Evolutionary conservation across 2,113 vertebrate genomes (phyloP), one percentile per base, ranked within the genome.

Genomic region (Pungitius pungitius): DNA sequence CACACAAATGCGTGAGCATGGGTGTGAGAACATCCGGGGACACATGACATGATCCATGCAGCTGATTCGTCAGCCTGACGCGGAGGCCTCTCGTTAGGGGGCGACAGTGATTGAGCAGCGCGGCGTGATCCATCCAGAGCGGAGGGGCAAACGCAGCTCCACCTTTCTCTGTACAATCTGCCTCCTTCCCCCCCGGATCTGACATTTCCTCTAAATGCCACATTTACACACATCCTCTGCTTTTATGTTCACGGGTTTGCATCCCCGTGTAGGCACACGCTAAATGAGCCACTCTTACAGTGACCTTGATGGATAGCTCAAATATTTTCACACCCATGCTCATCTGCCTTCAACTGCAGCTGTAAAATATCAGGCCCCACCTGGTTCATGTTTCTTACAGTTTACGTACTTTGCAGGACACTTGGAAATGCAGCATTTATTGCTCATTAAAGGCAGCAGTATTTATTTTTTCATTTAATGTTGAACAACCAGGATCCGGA

Each of bases 101-200:
- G 42, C 77, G 83, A 86, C 82, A 80, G 69, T 86, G 79, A 92
- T 65, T 77, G 87, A 86, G 61, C 69, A 75, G 75, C 69, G 27
- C 12, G 54, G 63, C 40, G 35, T 33, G 56, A 66, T 73, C 55
- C 52, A 71, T 75, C 75, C 63, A 63, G 56, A 75, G 74, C 59
- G 57, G 52, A 65, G 56, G 49, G 58, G 64, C 59, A 69, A 80
- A 79, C 22, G 11, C 73, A 54, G 37, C 70, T 85, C 55, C n/a
- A 20, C 61, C 24, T 74, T 75, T 12, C 62, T 69, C 61, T 66
- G 24, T 10, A 35, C 27, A 73, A 60, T 54, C n/a, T 51, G 56
- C 45, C 30, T 51, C 55, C 51, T 40, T 60, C 30, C 2, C 43
- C 73, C 64, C 35, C 24, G 45, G 60, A 51, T 49, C 51, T 57